Evolutionary conservation across 2,888 invertebrate genomes (phyloP).

Genomic region (Charanyca ferruginea): DNA sequence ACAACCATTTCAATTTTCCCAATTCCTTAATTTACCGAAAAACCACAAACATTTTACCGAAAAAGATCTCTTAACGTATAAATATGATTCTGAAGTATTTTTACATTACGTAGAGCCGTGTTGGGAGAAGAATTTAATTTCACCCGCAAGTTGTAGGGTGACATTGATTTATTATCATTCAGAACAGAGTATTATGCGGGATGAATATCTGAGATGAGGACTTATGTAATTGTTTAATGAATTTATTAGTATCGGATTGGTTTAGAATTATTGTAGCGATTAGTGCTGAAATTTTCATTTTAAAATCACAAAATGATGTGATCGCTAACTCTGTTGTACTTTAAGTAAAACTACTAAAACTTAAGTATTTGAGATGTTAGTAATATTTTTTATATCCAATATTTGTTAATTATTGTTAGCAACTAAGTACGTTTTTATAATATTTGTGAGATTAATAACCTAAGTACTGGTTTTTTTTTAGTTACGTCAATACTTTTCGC

Average conservation of each 20-base stretch:
- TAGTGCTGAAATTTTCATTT: background rate
- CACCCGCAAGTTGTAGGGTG: slow-evolving; percentile 34
- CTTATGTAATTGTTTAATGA: slow-evolving; percentile 14
- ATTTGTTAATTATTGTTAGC: no score
- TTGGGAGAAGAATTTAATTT: slow-evolving; percentile 58
- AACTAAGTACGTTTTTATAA: no score
- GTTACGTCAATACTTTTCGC: no score
- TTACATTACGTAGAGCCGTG: slow-evolving; percentile 41
- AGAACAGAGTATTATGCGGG: slow-evolving; percentile 25
- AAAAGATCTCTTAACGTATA: slow-evolving; percentile 35
- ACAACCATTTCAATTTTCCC: background rate
- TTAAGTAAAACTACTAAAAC: no score
- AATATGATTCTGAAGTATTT: slow-evolving; percentile 57
- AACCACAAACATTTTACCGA: slow-evolving; percentile 20
- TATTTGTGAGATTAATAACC: no score
- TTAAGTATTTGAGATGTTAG: no score
- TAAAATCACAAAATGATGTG: background rate
- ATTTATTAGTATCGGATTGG: slow-evolving; percentile 5
- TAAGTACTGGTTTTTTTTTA: no score
- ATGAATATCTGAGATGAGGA: slow-evolving; percentile 16
- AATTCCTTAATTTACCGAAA: slow-evolving; percentile 7
- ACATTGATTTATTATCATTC: slow-evolving; percentile 51
- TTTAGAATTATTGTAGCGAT: background rate
- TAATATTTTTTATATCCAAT: no score
- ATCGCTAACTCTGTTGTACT: no score